A percentile compares a stretch with the other conserved stretches of the same genome.
Conservation (phyloP, 1,140 invertebrate species). For the Elysia chlorotica region DNA sequence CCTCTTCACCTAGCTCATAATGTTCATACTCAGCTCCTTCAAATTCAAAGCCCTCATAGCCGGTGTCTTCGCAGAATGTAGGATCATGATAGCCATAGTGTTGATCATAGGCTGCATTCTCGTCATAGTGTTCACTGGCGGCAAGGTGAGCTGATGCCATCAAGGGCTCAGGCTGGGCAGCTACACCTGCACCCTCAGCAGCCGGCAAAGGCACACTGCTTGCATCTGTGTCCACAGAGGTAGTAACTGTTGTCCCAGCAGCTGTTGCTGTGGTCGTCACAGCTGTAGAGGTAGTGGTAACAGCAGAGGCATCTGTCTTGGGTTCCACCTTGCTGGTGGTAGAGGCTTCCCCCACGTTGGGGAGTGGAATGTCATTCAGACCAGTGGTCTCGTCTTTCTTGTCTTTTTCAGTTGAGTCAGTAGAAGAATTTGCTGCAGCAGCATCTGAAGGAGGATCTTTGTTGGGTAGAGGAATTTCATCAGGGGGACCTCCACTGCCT, state of each 20-base stretch:
- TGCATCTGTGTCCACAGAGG: too few relatives aligned
- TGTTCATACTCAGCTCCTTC: conserved; percentile 21
- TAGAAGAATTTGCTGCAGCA: conserved; percentile 9
- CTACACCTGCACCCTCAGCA: background rate
- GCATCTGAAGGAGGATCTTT: conserved; percentile 17
- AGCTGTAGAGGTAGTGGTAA: background rate
- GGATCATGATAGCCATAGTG: conserved; percentile 16
- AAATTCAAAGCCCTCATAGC: conserved; percentile 24
- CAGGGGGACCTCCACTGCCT: conserved; percentile 7
- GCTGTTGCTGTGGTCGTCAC: background rate
- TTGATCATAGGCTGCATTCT: conserved; percentile 9
- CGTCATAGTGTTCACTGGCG: background rate
- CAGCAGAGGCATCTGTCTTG: background rate
- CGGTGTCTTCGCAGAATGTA: conserved; percentile 22
- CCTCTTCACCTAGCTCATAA: conserved; percentile 14
- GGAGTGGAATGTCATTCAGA: conserved; percentile 27
- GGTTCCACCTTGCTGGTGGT: background rate
- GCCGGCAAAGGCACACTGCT: background rate
- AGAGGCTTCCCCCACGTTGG: conserved; percentile 12
- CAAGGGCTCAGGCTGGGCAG: conserved; percentile 1
- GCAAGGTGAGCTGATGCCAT: background rate
- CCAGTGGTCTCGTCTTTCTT: conserved; percentile 16
- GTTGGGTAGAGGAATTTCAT: conserved; percentile 18
- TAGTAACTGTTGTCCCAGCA: background rate
- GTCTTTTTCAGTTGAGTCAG: conserved; percentile 12